Evolutionary conservation across 2,113 vertebrate genomes (phyloP).

Genomic region (Irena cyanogastra): DNA sequence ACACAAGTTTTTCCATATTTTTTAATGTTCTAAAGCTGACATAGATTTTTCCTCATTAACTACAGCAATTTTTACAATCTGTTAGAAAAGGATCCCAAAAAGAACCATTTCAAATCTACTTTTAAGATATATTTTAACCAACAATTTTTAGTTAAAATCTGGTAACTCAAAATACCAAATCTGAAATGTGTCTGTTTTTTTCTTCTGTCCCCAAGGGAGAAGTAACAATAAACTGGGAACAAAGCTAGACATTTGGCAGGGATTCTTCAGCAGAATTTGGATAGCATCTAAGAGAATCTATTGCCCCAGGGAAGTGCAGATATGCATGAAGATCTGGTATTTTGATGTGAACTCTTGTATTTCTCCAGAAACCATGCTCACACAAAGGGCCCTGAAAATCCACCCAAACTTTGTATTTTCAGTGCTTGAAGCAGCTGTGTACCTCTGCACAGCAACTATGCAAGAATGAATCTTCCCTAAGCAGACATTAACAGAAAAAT

Average conservation of each 20-base stretch:
- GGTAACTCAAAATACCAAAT: not conserved
- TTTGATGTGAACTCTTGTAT: not conserved
- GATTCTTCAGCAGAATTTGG: not conserved
- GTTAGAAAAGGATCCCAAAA: not conserved
- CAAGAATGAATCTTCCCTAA: not conserved
- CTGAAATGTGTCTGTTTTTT: not conserved
- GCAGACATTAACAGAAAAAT: not conserved
- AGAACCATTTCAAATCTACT: not conserved
- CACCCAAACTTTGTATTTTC: not conserved
- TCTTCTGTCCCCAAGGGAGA: not conserved
- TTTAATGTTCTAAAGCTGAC: not conserved
- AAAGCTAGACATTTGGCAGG: not conserved
- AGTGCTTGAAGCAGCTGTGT: not conserved
- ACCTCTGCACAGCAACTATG: not conserved
- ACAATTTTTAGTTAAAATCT: not conserved
- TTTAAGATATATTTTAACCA: not conserved
- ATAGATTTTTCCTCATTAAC: not conserved
- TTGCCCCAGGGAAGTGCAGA: not conserved
- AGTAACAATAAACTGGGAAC: not conserved
- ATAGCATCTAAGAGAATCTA: not conserved
- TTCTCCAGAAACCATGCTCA: not conserved
- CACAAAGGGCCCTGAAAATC: not conserved
- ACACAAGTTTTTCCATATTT: not conserved
- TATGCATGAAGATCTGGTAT: not conserved
- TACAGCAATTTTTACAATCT: not conserved